These are phyloP conservation scores for Sesamia nonagrioides DNA, from an alignment of 1,140 invertebrate genomes.

Conservation along the genomic window DNA sequence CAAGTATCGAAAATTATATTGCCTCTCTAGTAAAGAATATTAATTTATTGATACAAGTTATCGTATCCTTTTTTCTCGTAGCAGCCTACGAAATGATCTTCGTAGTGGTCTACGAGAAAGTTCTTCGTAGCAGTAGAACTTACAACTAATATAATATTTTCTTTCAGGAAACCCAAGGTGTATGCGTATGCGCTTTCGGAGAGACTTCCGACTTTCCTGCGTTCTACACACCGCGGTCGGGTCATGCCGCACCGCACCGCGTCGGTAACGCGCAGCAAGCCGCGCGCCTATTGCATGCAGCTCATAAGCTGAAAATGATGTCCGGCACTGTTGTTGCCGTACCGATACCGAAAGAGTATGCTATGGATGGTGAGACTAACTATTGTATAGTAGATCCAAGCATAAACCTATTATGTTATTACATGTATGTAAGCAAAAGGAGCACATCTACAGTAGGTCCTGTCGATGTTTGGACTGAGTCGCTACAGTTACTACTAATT, in stretches of 20 bases:
- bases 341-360: conserved; percentile 93
- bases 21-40: too few relatives aligned
- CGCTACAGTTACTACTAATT: too few relatives aligned
- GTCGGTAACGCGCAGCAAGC: conserved; percentile 90
- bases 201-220: conserved; percentile 92
- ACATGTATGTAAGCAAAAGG: too few relatives aligned
- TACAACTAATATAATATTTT: not conserved
- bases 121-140: not conserved
- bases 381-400: not conserved
- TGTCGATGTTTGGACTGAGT: too few relatives aligned
- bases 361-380: conserved; percentile 87
- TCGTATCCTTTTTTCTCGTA: not conserved
- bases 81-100: not conserved
- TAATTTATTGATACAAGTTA: too few relatives aligned
- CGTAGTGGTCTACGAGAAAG: not conserved
- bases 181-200: conserved; percentile 94
- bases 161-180: conserved; percentile 96
- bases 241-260: conserved; percentile 91
- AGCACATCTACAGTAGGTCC: too few relatives aligned
- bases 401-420: too few relatives aligned
- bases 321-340: conserved; percentile 97
- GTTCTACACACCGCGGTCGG: conserved; percentile 94
- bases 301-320: conserved; percentile 89
- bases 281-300: conserved; percentile 90
- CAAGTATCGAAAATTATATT: too few relatives aligned